Evolutionary conservation across 2,113 vertebrate species (phyloP), one percentile per base, ranked within the genome.

Genomic region (Takifugu flavidus): DNA sequence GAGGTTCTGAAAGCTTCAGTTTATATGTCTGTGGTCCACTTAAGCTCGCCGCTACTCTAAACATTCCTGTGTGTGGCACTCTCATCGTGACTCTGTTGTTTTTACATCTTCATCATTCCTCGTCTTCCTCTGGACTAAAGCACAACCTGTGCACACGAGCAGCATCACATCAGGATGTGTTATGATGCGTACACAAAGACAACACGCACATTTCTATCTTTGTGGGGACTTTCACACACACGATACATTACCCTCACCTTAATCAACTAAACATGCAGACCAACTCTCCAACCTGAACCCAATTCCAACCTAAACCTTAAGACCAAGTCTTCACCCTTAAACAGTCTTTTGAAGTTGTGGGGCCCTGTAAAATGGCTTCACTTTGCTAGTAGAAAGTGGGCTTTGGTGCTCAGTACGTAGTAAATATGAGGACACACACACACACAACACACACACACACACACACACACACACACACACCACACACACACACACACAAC

Each of bases 51-150:
- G 49, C 60, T 63, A 66, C 72, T 74, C 45, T 74, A 78, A 82
- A 82, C 77, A 78, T 69, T 64, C 53, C 56, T 56, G 56, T 70
- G 63, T 77, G 66, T 77, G 70, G 73, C 64, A 61, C 59, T 70
- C 56, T 45, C 44, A 68, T 74, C 82, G 74, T 78, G 74, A 69
- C 62, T 58, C 10, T 70, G 70, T 77, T 56, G 52, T 25, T 59
- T 62, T 59, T 11, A 27, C 44, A 10, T 39, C 34, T 39, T 39
- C 20, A 12, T 15, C 3, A 51, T 45, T 44, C 12, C 50, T 20
- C 20, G 20, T 20, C 53, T 49, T 69, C 20, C 44, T 56, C 29
- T 46, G n/a, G 20, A 60, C 15, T 44, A 27, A 49, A 34, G 20
- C 0, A 49, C 53, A 50, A 53, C 70, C 61, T 74, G 20, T 20